Base-by-base conservation (phyloP, 2,113 vertebrate genomes). In the Erythrolamprus reginae region DNA sequence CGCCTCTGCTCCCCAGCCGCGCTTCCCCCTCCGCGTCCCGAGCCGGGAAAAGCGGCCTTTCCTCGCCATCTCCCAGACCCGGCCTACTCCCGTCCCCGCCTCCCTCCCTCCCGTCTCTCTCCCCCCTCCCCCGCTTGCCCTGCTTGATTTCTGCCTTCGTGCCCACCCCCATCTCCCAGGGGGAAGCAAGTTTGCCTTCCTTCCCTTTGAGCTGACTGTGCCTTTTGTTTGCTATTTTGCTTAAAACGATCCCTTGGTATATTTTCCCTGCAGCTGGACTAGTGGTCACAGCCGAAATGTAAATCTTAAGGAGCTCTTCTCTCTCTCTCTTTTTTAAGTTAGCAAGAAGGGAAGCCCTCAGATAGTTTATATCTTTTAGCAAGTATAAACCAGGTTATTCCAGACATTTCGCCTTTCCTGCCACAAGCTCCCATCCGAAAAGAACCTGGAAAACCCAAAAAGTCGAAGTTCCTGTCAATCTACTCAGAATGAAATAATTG, bases 131-230 rank as follows among this genome's bases (percentile, higher is more conserved):
- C 24, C 90, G 15, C n/a, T 56, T 51, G 1, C 28, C 10, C 19
- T 42, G 55, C 83, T 58, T 42, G 55, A 19, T 17, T n/a, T 8
- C 87, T 52, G 1, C 88, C 51, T 17, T 90, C 77, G 89, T 55
- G 84, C 90, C 84, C 88, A 70, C 88, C 77, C 89, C 90, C 85
- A 84, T 53, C 85, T 90, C 33, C 88, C 50, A 86, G 85, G 88
- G 84, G 90, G 91, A 93, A 92, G 55, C 93, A 88, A 94, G 88
- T 95, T 95, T 89, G 95, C 91, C 91, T 91, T 91, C 94, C 94
- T 85, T 58, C 26, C 45, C 19, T 84, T 47, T 45, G 50, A 89
- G 88, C 70, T 91, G 93, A 92, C 93, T 91, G 92, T 92, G 91
- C 93, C 92, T 84, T 91, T 91, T 83, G 91, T 93, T 89, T 58